These are phyloP conservation scores for Orchesella cincta DNA, from an alignment of 1,140 invertebrate species.

Conservation along the genomic window DNA sequence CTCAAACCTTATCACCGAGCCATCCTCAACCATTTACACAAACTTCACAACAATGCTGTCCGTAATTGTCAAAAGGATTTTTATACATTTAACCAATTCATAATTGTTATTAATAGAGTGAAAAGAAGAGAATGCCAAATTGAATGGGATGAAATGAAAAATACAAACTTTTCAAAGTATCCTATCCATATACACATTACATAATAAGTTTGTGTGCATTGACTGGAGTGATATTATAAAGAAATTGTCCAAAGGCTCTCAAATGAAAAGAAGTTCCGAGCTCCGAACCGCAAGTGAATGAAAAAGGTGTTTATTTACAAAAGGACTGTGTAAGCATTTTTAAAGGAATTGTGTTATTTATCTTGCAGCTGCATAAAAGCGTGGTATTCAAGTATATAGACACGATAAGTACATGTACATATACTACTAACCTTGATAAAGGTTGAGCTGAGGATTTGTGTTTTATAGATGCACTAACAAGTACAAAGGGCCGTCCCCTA, in stretches of 20 bases:
- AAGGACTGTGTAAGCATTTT: not conserved
- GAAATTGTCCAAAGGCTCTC: no score
- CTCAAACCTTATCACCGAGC: no score
- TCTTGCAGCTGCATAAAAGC: not conserved
- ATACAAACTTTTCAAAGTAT: no score
- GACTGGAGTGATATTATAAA: no score
- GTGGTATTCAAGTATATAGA: not conserved
- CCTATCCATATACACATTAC: no score
- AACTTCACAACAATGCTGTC: conserved; percentile 5
- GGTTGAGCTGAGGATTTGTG: not conserved
- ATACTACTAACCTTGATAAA: not conserved
- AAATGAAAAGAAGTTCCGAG: not conserved
- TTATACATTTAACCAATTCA: conserved; percentile 21
- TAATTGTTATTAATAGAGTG: conserved; percentile 26
- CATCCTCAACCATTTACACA: conserved; percentile 16
- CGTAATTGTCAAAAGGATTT: conserved; percentile 20
- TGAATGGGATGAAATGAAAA: no score
- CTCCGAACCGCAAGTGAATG: not conserved
- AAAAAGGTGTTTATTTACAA: conserved; percentile 23
- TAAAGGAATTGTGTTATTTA: not conserved
- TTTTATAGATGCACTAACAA: not conserved
- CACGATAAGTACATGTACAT: not conserved
- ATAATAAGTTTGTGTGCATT: no score
- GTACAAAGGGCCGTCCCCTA: conserved; percentile 11
- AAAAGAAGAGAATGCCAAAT: not conserved